Conservation (phyloP, 2,113 vertebrate species). For the Rousettus leschenaultii region DNA sequence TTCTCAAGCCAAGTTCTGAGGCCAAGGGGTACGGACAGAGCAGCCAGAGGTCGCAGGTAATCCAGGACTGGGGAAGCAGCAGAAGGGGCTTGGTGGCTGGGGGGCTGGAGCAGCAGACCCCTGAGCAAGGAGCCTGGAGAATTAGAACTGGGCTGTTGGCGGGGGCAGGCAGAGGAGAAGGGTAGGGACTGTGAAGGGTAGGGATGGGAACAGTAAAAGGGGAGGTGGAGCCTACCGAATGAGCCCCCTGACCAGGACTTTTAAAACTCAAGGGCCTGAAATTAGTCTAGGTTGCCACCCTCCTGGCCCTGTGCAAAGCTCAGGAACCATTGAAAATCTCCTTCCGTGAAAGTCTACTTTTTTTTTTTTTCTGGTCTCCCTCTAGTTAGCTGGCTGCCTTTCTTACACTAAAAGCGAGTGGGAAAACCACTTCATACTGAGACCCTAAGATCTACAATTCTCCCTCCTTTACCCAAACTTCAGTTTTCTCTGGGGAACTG, state of each 20-base stretch:
- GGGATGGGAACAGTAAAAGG: neutral
- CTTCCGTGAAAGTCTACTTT: neutral
- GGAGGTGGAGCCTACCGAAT: fast-evolving
- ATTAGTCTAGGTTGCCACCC: neutral
- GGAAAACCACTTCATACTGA: neutral
- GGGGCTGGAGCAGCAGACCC: neutral
- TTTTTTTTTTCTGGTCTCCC: too few species aligned
- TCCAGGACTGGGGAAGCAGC: neutral
- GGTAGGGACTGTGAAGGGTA: neutral
- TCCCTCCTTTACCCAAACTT: neutral
- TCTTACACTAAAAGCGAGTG: neutral
- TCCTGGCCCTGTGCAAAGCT: neutral
- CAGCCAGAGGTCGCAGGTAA: neutral
- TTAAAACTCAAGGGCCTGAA: neutral
- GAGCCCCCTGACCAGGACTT: neutral
- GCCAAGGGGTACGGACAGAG: neutral
- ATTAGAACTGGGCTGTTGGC: neutral
- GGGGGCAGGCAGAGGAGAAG: fast-evolving
- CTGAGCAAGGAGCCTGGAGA: neutral
- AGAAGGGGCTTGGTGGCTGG: neutral
- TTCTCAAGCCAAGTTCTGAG: neutral
- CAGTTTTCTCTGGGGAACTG: neutral
- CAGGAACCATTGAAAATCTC: neutral
- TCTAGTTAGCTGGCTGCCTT: neutral
- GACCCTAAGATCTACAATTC: neutral